phyloP scores from a whole-genome alignment of 2,888 invertebrate genomes.

The Philhelius pedissequus region DNA sequence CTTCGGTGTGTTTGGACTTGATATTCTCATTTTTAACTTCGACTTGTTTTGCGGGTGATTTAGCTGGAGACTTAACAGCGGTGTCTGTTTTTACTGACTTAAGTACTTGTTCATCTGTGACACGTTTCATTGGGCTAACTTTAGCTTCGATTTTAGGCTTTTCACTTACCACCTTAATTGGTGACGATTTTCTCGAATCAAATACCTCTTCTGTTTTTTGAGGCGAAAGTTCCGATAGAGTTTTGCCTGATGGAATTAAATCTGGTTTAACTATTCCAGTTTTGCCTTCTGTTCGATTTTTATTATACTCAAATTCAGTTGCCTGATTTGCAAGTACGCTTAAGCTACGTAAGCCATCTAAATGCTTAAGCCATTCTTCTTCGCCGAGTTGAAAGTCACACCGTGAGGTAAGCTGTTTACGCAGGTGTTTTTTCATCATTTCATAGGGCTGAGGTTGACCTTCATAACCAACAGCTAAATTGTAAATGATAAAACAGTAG shows the following conservation, averaged over 20 bases:
- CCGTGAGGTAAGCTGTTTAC: conserved; percentile 76
- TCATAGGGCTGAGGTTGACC: conserved; percentile 82
- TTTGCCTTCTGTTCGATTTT: conserved; percentile 76
- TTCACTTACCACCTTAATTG: conserved; percentile 37
- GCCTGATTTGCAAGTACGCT: conserved; percentile 78
- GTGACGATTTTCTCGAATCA: conserved; percentile 61
- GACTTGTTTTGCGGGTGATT: conserved; percentile 17
- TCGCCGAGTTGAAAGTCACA: conserved; percentile 72
- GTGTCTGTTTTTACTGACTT: conserved; percentile 13
- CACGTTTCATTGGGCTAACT: conserved; percentile 68
- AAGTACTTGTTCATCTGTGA: conserved; percentile 42
- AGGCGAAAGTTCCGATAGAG: conserved; percentile 27
- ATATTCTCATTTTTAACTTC: conserved; percentile 52
- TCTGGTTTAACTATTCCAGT: conserved; percentile 74
- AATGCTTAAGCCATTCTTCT: conserved; percentile 77
- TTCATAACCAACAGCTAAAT: conserved; percentile 81
- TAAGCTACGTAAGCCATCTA: conserved; percentile 75
- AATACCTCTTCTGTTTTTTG: conserved; percentile 28
- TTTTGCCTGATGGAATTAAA: conserved; percentile 72
- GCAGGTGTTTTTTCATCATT: conserved; percentile 78
- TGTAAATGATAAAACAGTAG: conserved; percentile 68
- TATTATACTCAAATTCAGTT: conserved; percentile 77
- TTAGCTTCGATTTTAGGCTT: conserved; percentile 68
- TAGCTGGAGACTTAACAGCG: not conserved
- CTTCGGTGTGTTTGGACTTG: conserved; percentile 71